These are phyloP conservation scores for Nettapus auritus DNA, from an alignment of 2,113 vertebrate genomes.

Conservation along the genomic window DNA sequence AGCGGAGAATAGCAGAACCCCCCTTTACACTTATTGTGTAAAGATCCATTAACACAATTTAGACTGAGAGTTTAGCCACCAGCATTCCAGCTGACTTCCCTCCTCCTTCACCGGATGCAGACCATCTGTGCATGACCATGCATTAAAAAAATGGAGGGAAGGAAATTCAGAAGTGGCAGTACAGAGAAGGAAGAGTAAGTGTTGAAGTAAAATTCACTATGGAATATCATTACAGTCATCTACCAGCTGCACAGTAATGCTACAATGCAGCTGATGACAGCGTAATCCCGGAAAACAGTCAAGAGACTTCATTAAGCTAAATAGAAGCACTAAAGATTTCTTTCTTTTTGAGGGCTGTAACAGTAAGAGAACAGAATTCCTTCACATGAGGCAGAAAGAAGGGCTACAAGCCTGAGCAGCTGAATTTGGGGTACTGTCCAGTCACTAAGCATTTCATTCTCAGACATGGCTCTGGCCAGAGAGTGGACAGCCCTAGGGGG, in stretches of 20 bases:
- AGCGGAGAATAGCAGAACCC: neutral
- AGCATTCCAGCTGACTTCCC: neutral
- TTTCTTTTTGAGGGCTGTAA: neutral
- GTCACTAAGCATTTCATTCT: neutral
- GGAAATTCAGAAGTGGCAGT: neutral
- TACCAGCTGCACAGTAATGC: neutral
- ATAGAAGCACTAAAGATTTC: neutral
- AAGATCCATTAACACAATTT: neutral
- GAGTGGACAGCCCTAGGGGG: fast-evolving
- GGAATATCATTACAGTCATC: neutral
- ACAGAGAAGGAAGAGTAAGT: neutral
- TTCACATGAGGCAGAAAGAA: neutral
- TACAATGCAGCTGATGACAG: neutral
- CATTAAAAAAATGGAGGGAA: neutral
- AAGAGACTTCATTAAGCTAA: neutral
- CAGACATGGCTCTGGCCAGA: neutral
- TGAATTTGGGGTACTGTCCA: neutral
- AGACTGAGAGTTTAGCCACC: neutral
- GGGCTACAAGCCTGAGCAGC: neutral
- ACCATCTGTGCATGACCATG: neutral
- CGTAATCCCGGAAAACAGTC: neutral
- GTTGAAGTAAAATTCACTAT: neutral
- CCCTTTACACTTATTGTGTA: neutral
- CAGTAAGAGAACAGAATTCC: neutral
- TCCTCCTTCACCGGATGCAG: neutral